These are phyloP conservation scores for Drosophila rubida DNA, from an alignment of 2,888 invertebrate genomes.

Conservation along the genomic window DNA sequence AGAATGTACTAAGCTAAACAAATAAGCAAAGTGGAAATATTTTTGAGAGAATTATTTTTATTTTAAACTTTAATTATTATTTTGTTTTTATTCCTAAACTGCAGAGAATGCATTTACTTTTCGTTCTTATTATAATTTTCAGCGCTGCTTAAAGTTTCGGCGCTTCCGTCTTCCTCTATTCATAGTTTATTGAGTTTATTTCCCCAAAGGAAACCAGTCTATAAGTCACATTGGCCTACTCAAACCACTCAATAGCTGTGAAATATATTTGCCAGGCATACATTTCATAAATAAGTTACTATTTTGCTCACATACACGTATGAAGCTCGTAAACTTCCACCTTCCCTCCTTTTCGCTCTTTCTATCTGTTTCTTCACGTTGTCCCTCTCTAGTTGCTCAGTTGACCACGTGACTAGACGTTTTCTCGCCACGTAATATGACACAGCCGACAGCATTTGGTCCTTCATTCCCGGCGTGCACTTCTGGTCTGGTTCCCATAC, in stretches of 20 bases:
- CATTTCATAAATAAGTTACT: conserved; percentile 46
- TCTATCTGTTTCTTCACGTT: too few relatives aligned
- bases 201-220: neutral
- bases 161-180: neutral
- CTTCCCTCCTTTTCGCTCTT: neutral
- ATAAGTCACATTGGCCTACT: conserved; percentile 1
- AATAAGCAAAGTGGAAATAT: too few relatives aligned
- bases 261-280: conserved; percentile 11
- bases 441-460: conserved; percentile 39
- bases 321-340: conserved; percentile 22
- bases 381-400: conserved; percentile 8
- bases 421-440: conserved; percentile 52
- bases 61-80: too few relatives aligned
- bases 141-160: neutral
- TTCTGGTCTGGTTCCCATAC: conserved; percentile 49
- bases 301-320: conserved; percentile 30
- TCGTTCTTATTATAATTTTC: neutral
- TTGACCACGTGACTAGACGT: conserved; percentile 59
- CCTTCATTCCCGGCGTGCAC: conserved; percentile 36
- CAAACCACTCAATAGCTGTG: neutral
- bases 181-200: neutral
- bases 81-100: too few relatives aligned
- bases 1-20: too few relatives aligned
- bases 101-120: too few relatives aligned
- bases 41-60: too few relatives aligned